Percentiles rank a stretch among this genome's conserved stretches.
Conservation (phyloP, 2,888 invertebrate species). For the Xestia xanthographa region DNA sequence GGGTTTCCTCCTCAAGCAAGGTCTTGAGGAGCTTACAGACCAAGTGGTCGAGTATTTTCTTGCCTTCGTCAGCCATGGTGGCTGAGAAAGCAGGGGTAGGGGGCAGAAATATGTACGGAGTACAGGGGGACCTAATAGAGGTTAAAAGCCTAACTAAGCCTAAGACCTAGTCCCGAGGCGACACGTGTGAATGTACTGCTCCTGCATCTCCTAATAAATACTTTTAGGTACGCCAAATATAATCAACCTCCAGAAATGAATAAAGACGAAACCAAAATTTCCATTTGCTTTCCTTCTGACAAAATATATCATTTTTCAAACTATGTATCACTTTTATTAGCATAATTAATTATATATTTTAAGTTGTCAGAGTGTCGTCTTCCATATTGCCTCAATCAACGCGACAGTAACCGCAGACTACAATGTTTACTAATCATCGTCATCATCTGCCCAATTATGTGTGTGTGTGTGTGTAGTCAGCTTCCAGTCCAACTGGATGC, state of each 20-base stretch:
- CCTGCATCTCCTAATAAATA: background rate
- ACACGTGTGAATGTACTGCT: background rate
- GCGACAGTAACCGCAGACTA: background rate
- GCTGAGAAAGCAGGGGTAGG: too few species aligned
- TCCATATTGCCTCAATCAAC: background rate
- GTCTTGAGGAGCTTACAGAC: too few species aligned
- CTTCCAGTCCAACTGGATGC: background rate
- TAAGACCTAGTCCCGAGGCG: too few species aligned
- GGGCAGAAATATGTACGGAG: too few species aligned
- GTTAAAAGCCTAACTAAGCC: too few species aligned
- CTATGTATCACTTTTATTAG: background rate
- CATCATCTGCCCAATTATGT: background rate
- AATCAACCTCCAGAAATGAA: background rate
- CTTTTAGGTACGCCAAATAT: background rate
- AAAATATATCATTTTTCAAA: background rate
- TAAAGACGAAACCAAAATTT: background rate
- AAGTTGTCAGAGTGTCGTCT: background rate
- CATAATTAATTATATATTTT: background rate
- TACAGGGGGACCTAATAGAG: too few species aligned
- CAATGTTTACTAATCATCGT: background rate
- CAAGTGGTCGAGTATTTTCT: too few species aligned
- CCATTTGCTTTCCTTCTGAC: background rate
- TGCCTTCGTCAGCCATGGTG: too few species aligned
- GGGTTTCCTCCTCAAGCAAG: too few species aligned
- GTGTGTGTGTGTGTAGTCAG: too few species aligned